These are phyloP conservation scores for Turdus rufiventris DNA, from an alignment of 2,113 vertebrate genomes.

Conservation along the genomic window DNA sequence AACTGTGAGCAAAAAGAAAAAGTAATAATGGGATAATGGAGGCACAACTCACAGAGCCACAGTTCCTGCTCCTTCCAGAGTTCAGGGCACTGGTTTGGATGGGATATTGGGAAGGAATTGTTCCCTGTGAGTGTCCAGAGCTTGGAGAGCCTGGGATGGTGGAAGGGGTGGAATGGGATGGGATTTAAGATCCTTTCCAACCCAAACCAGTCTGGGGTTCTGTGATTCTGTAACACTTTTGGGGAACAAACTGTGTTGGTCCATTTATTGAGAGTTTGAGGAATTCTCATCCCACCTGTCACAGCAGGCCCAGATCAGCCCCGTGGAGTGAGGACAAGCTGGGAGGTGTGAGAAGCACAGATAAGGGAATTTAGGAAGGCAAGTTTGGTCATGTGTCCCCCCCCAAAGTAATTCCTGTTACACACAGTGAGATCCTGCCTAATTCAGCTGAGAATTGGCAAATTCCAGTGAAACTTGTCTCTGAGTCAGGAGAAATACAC, in stretches of 20 bases:
- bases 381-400: not conserved
- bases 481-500: not conserved
- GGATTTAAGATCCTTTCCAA: not conserved
- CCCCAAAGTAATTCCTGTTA: not conserved
- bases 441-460: not conserved
- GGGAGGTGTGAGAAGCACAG: not conserved
- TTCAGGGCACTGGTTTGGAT: not conserved
- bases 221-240: fast-evolving
- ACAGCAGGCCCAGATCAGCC: not conserved
- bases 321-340: not conserved
- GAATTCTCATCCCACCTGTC: not conserved
- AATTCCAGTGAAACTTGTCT: not conserved
- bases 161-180: no score
- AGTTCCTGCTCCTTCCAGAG: not conserved
- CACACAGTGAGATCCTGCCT: not conserved
- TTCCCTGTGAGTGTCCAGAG: not conserved
- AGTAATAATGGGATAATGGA: not conserved
- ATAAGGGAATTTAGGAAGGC: not conserved
- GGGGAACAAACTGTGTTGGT: not conserved
- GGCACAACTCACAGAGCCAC: fast-evolving
- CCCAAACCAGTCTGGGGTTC: not conserved
- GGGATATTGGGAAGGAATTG: not conserved
- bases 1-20: not conserved
- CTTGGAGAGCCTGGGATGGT: not conserved
- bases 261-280: not conserved